A percentile compares a stretch with the other conserved stretches of the same genome.
These are phyloP conservation scores for Atherinomorus stipes DNA, from an alignment of 2,113 vertebrate genomes.

Conservation along the genomic window DNA sequence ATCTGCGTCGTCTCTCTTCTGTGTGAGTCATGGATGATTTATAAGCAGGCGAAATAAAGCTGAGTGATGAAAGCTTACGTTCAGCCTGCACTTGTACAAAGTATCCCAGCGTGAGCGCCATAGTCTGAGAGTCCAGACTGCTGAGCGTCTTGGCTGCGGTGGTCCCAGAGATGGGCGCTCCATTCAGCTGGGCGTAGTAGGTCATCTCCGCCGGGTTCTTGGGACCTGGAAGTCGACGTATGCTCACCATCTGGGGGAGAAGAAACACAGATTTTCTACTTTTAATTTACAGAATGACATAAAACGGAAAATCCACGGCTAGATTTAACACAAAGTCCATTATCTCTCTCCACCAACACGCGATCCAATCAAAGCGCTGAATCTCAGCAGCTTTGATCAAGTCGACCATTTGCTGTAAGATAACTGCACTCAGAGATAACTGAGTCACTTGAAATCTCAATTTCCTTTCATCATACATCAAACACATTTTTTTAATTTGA, in stretches of 20 bases:
- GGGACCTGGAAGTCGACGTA: slow-evolving; percentile 91
- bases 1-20: neutral
- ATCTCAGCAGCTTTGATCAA: slow-evolving; percentile 47
- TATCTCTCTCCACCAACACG: slow-evolving; percentile 11
- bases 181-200: slow-evolving; percentile 92
- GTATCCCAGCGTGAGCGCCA: slow-evolving; percentile 95
- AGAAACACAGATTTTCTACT: neutral
- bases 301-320: neutral
- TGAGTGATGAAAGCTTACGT: slow-evolving; percentile 83
- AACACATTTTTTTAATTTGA: slow-evolving; percentile 46
- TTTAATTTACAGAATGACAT: too few relatives aligned
- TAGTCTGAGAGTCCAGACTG: slow-evolving; percentile 95
- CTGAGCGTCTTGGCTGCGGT: slow-evolving; percentile 94
- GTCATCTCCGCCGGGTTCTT: slow-evolving; percentile 96
- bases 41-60: neutral
- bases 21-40: neutral
- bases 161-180: slow-evolving; percentile 89
- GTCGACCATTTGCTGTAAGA: slow-evolving; percentile 26
- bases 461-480: slow-evolving; percentile 71
- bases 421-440: slow-evolving; percentile 54
- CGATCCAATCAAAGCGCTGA: slow-evolving; percentile 30
- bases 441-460: slow-evolving; percentile 61
- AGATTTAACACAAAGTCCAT: neutral
- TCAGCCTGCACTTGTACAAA: slow-evolving; percentile 97
- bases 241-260: slow-evolving; percentile 92